These are phyloP conservation scores for Clivina fossor DNA, from an alignment of 2,888 invertebrate genomes.

Conservation along the genomic window DNA sequence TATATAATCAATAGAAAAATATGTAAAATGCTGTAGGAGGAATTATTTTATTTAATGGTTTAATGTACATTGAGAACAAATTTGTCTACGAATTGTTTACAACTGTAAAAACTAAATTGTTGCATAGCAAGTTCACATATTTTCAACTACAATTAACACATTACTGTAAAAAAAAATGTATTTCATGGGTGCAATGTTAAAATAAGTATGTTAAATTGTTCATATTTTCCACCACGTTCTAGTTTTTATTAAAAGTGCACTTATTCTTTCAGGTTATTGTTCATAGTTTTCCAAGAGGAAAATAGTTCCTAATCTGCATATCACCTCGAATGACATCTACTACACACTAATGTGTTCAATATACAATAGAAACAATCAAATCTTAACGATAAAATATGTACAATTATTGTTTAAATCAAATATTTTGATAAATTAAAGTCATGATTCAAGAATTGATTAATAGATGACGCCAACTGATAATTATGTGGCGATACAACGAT, in stretches of 20 bases:
- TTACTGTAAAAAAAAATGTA: slow-evolving; percentile 15
- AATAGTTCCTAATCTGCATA: slow-evolving; percentile 8
- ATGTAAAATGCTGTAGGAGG: no score
- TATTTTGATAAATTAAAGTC: slow-evolving; percentile 6
- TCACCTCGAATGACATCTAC: not conserved
- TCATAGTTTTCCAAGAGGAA: slow-evolving; percentile 11
- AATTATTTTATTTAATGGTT: no score
- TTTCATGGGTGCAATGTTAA: slow-evolving; percentile 14
- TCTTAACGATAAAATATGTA: slow-evolving; percentile 1
- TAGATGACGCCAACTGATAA: slow-evolving; percentile 15
- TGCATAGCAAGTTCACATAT: no score
- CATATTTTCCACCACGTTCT: slow-evolving; percentile 14
- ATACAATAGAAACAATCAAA: slow-evolving; percentile 9
- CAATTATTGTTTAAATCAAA: slow-evolving; percentile 1
- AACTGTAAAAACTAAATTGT: no score
- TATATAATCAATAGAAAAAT: no score
- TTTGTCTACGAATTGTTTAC: no score
- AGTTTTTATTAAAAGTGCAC: slow-evolving; percentile 21
- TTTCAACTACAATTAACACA: slow-evolving; percentile 10
- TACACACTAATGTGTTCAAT: not conserved
- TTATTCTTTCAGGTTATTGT: slow-evolving; percentile 16
- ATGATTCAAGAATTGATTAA: slow-evolving; percentile 3
- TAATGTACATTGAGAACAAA: no score
- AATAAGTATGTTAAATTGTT: slow-evolving; percentile 22
- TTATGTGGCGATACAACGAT: slow-evolving; percentile 24